Conservation (phyloP, 2,888 invertebrate genomes). For the Ophion ellenae region DNA sequence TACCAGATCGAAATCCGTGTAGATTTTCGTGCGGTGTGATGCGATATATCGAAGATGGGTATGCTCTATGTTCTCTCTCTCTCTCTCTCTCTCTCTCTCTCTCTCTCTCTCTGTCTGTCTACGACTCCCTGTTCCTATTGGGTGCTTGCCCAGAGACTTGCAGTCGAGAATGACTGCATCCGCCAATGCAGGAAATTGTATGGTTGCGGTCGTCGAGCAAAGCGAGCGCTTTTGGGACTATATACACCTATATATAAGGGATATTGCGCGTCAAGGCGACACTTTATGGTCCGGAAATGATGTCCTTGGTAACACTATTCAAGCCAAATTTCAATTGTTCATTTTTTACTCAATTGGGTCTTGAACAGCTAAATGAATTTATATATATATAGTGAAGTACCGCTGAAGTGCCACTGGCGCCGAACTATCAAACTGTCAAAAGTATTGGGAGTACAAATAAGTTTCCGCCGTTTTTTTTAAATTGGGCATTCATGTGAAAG, state of each 20-base stretch:
- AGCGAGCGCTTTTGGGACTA: slow-evolving; percentile 23
- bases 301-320: not conserved
- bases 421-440: too few species aligned
- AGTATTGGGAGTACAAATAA: too few species aligned
- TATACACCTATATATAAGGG: slow-evolving; percentile 6
- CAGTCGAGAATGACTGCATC: slow-evolving; percentile 28
- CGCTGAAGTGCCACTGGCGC: too few species aligned
- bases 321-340: not conserved
- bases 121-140: slow-evolving; percentile 8
- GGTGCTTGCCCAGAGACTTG: slow-evolving; percentile 34
- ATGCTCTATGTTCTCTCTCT: not conserved
- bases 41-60: slow-evolving; percentile 34
- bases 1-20: slow-evolving; percentile 46
- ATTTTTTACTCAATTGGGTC: too few species aligned
- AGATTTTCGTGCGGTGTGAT: slow-evolving; percentile 36
- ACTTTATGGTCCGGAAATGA: not conserved
- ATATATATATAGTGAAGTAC: too few species aligned
- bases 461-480: too few species aligned
- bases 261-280: not conserved
- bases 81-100: slow-evolving; percentile 11
- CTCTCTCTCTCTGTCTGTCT: slow-evolving; percentile 4
- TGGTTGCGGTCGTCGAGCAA: slow-evolving; percentile 50
- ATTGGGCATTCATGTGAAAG: too few species aligned
- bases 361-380: too few species aligned
- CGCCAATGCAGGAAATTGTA: slow-evolving; percentile 48